These are phyloP conservation scores for Parnassius mnemosyne DNA, from an alignment of 2,888 invertebrate genomes.

Conservation along the genomic window DNA sequence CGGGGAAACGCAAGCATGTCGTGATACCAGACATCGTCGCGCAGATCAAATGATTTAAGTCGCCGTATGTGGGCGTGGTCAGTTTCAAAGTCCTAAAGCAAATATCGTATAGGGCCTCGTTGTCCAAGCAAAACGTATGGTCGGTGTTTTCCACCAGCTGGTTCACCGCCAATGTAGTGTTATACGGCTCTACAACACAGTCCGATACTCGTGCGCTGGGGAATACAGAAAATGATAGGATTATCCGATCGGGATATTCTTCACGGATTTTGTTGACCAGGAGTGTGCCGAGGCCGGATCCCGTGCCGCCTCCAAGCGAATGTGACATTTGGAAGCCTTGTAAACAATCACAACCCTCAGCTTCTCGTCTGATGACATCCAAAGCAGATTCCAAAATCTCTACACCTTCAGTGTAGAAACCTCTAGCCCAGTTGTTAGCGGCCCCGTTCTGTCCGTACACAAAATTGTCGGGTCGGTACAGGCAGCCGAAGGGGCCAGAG, in stretches of 20 bases:
- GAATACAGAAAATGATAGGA: conserved; percentile 89
- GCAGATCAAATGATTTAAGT: conserved; percentile 90
- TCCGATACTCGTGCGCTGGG: conserved; percentile 91
- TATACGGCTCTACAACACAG: conserved; percentile 85
- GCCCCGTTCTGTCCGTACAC: conserved; percentile 84
- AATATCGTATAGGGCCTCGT: conserved; percentile 86
- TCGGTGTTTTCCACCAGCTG: conserved; percentile 89
- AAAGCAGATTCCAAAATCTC: conserved; percentile 90
- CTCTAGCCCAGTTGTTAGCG: conserved; percentile 76
- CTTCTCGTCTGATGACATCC: conserved; percentile 90
- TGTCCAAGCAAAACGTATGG: conserved; percentile 86
- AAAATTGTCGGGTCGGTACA: conserved; percentile 94
- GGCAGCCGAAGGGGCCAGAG: conserved; percentile 90
- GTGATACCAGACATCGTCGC: conserved; percentile 93
- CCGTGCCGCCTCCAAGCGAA: conserved; percentile 82
- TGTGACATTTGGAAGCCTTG: conserved; percentile 93
- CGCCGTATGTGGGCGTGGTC: conserved; percentile 88
- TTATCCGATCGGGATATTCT: conserved; percentile 93
- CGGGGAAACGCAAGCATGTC: conserved; percentile 86
- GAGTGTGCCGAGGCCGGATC: conserved; percentile 80
- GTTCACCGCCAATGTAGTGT: conserved; percentile 91
- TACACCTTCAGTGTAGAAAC: conserved; percentile 97
- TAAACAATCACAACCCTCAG: conserved; percentile 94
- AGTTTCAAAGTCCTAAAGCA: conserved; percentile 88
- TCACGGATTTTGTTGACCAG: conserved; percentile 92